phyloP scores from a whole-genome alignment of 2,888 invertebrate genomes.

The Aradus depressus region DNA sequence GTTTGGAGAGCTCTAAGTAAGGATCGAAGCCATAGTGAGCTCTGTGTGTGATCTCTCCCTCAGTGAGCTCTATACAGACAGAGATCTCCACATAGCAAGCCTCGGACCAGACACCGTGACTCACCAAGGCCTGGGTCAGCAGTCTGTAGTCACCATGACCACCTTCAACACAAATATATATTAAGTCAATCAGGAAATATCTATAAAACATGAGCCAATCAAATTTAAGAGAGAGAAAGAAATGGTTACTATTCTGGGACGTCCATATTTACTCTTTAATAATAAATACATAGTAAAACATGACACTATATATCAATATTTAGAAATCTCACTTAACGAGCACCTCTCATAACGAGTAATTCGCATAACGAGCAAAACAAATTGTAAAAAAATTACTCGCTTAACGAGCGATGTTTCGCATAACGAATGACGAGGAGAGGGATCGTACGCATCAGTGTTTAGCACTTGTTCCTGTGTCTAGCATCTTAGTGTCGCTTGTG shows the following conservation, averaged over 20 bases:
- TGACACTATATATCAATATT: not conserved
- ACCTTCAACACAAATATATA: constrained; percentile 37
- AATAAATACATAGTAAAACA: not conserved
- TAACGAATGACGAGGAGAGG: too few species aligned
- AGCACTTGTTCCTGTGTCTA: too few species aligned
- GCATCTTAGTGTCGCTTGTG: too few species aligned
- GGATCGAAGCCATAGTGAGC: constrained; percentile 41
- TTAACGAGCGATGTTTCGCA: too few species aligned
- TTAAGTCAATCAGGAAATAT: not conserved
- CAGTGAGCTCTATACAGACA: constrained; percentile 64
- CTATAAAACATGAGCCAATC: not conserved
- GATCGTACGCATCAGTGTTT: too few species aligned
- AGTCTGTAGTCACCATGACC: constrained; percentile 48
- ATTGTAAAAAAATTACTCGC: too few species aligned
- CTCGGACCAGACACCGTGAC: constrained; percentile 88
- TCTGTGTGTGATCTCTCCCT: constrained; percentile 42
- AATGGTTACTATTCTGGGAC: not conserved
- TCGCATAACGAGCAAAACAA: too few species aligned
- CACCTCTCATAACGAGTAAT: too few species aligned
- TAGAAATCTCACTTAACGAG: constrained; percentile 4
- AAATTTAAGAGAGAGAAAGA: constrained; percentile 1
- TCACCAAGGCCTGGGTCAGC: constrained; percentile 75
- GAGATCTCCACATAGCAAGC: constrained; percentile 79
- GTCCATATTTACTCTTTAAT: constrained; percentile 32
- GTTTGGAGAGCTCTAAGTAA: constrained; percentile 69